A percentile compares a stretch with the other conserved stretches of the same genome.
These are phyloP conservation scores for Chaetogeoica ovagalla DNA, from an alignment of 2,888 invertebrate genomes.

Conservation along the genomic window DNA sequence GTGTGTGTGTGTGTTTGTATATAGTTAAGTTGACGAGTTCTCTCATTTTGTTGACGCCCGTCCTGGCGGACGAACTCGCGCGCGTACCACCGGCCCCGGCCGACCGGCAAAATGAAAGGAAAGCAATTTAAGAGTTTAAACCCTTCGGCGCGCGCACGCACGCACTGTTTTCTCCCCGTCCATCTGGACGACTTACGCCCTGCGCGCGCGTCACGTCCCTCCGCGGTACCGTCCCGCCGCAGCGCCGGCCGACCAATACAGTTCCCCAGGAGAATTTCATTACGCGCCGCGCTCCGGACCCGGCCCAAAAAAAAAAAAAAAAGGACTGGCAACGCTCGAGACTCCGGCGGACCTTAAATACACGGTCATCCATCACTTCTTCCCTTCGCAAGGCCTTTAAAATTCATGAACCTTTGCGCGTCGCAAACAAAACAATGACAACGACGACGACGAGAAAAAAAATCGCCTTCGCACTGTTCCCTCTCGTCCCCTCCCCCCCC, in stretches of 20 bases:
- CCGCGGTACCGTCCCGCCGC: neutral
- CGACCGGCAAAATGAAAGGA: slow-evolving; percentile 50
- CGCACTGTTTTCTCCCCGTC: slow-evolving; percentile 6
- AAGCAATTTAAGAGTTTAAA: slow-evolving; percentile 53
- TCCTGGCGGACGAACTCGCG: neutral
- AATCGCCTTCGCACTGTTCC: too few relatives aligned
- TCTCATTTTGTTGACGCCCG: slow-evolving; percentile 52
- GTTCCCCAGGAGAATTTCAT: slow-evolving; percentile 52
- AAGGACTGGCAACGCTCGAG: neutral
- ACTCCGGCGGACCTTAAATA: slow-evolving; percentile 28
- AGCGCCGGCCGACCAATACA: neutral
- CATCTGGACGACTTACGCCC: too few relatives aligned
- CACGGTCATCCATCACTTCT: slow-evolving; percentile 50
- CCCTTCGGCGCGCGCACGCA: slow-evolving; percentile 21
- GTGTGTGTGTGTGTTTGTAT: neutral
- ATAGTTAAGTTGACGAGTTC: slow-evolving; percentile 52
- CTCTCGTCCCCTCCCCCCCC: too few relatives aligned
- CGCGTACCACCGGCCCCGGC: neutral
- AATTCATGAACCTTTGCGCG: slow-evolving; percentile 43
- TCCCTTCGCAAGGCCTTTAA: slow-evolving; percentile 30
- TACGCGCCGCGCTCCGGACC: slow-evolving; percentile 20
- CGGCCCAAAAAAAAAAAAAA: slow-evolving; percentile 48
- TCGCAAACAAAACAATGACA: too few relatives aligned
- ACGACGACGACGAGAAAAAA: too few relatives aligned
- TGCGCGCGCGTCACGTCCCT: neutral